These are phyloP conservation scores for Chionomys nivalis DNA, from an alignment of 2,113 vertebrate genomes.

Conservation along the genomic window DNA sequence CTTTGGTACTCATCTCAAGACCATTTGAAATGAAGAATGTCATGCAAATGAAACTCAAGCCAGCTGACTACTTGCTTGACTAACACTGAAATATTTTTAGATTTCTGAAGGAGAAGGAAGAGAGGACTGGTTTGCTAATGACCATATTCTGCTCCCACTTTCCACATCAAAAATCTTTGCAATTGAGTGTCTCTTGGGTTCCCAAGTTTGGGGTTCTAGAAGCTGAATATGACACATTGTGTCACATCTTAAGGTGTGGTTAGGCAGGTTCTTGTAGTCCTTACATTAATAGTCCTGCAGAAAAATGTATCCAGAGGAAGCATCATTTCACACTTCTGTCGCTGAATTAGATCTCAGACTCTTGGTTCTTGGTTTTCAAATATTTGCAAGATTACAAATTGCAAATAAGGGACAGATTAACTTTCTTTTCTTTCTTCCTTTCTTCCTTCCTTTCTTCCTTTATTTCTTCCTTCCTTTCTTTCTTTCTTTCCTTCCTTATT, in stretches of 20 bases:
- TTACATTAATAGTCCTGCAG: not conserved
- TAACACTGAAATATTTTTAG: conserved; percentile 39
- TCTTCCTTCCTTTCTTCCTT: not conserved
- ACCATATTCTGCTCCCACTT: not conserved
- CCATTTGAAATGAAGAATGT: conserved; percentile 25
- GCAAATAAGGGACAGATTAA: not conserved
- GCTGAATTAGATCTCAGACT: not conserved
- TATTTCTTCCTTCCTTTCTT: rapidly evolving
- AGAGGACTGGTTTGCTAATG: conserved; percentile 17
- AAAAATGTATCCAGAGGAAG: not conserved
- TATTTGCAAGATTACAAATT: conserved; percentile 29
- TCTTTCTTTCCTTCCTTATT: too few species aligned
- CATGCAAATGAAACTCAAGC: not conserved
- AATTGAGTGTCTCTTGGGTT: not conserved
- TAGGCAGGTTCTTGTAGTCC: not conserved
- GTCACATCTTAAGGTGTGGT: not conserved
- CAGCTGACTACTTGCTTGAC: not conserved
- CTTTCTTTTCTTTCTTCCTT: not conserved
- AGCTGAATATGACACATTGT: not conserved
- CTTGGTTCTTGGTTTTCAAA: conserved; percentile 25
- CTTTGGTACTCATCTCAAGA: not conserved
- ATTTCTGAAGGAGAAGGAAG: conserved; percentile 4
- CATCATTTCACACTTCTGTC: not conserved
- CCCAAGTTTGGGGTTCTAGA: not conserved
- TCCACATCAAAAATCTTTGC: not conserved